Evolutionary conservation across 2,797 vertebrate species (phyloP).

Genomic region (Periparus ater): DNA sequence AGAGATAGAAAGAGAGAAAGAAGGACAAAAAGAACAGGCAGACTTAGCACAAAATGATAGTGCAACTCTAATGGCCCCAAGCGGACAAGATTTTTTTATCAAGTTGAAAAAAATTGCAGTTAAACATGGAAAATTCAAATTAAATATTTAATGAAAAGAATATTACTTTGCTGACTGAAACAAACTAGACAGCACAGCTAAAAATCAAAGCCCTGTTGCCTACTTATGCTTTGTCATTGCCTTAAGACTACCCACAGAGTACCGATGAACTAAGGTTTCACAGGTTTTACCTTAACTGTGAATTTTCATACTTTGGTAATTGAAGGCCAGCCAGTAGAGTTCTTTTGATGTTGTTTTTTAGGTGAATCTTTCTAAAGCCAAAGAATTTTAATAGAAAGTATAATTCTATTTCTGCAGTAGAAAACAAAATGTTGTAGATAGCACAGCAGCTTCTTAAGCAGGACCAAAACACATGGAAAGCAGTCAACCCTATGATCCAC

Average conservation of each 20-base stretch:
- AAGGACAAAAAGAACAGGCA: not conserved
- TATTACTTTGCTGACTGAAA: slow-evolving; percentile 63
- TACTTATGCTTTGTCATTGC: not conserved
- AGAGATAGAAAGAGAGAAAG: rapidly evolving
- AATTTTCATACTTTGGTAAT: slow-evolving; percentile 36
- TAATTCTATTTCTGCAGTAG: slow-evolving; percentile 11
- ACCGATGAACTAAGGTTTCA: slow-evolving; percentile 29
- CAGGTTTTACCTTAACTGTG: slow-evolving; percentile 38
- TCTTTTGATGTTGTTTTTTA: slow-evolving; percentile 36
- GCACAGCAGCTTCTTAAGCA: slow-evolving; percentile 16
- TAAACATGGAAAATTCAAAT: slow-evolving; percentile 59
- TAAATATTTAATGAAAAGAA: slow-evolving; percentile 68
- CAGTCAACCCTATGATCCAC: slow-evolving; percentile 11
- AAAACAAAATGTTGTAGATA: slow-evolving; percentile 25
- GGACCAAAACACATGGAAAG: slow-evolving; percentile 48
- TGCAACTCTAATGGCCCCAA: not conserved
- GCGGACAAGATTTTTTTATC: slow-evolving; percentile 30
- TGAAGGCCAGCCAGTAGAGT: not conserved
- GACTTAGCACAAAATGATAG: slow-evolving; percentile 4
- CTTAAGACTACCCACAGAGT: slow-evolving; percentile 32
- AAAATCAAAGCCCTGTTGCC: slow-evolving; percentile 44
- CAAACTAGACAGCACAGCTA: slow-evolving; percentile 56
- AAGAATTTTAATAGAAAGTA: slow-evolving; percentile 7
- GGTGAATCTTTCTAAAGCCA: slow-evolving; percentile 42
- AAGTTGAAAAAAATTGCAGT: slow-evolving; percentile 29